Conservation (phyloP, 2,797 vertebrate genomes). For the Alauda arvensis region DNA sequence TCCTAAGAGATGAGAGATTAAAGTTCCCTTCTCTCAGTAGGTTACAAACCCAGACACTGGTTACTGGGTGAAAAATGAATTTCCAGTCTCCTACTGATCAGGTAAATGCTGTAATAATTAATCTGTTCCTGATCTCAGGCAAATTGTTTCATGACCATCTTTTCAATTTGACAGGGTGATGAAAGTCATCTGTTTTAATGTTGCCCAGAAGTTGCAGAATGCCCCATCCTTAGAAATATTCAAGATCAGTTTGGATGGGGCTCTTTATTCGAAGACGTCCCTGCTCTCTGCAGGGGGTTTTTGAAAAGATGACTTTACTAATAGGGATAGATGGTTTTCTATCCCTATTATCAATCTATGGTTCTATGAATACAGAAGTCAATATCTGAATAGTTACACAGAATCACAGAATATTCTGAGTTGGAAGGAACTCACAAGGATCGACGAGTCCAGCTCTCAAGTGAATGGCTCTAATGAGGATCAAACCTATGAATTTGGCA, state of each 20-base stretch:
- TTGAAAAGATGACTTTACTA: not conserved
- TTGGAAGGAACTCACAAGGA: not conserved
- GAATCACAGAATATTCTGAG: not conserved
- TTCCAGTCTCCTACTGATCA: not conserved
- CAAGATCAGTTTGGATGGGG: not conserved
- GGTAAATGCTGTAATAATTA: not conserved
- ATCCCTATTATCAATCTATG: not conserved
- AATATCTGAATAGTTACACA: not conserved
- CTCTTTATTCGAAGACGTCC: not conserved
- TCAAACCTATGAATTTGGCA: not conserved
- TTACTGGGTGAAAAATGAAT: not conserved
- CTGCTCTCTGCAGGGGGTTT: fast-evolving
- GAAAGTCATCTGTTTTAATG: not conserved
- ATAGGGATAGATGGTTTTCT: no score
- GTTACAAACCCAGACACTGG: not conserved
- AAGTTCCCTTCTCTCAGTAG: not conserved
- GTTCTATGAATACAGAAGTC: not conserved
- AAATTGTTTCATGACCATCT: not conserved
- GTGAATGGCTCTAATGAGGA: no score
- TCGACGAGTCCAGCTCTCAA: fast-evolving
- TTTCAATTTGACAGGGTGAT: not conserved
- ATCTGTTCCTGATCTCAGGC: not conserved
- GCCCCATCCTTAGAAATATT: not conserved
- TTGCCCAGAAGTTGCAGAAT: not conserved
- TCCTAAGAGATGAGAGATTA: not conserved